Conservation (phyloP, 2,888 invertebrate species). For the Celastrina argiolus region DNA sequence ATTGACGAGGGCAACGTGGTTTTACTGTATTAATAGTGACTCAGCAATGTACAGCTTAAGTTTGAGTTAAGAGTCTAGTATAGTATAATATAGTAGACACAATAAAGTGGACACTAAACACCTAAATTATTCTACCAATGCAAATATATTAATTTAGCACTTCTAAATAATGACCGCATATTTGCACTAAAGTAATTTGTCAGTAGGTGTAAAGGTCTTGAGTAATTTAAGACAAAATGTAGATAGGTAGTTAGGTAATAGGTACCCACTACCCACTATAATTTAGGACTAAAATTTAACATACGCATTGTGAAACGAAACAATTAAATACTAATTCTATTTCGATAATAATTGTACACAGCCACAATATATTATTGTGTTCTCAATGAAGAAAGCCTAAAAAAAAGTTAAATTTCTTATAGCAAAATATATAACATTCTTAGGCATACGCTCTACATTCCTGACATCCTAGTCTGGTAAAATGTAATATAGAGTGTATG, state of each 20-base stretch:
- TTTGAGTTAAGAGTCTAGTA: too few relatives aligned
- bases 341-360: neutral
- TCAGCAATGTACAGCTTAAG: too few relatives aligned
- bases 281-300: neutral
- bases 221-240: neutral
- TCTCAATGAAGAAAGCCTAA: neutral
- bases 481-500: constrained; percentile 19
- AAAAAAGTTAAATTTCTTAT: neutral
- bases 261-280: too few relatives aligned
- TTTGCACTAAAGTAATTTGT: neutral
- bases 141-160: neutral
- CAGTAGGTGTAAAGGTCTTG: constrained; percentile 7
- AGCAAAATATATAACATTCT: neutral
- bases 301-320: neutral
- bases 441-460: neutral
- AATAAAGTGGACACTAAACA: too few relatives aligned
- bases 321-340: neutral
- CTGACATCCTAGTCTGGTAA: constrained; percentile 11
- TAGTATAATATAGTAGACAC: too few relatives aligned
- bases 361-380: neutral
- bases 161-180: neutral
- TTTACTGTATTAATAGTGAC: too few relatives aligned
- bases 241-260: too few relatives aligned
- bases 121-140: too few relatives aligned
- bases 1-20: too few relatives aligned